Evolutionary conservation across 37 sponge, comb jelly and placozoan genomes (phyloP), one percentile per base, ranked within the genome.

Genomic region (Hexactinellida sp.): DNA sequence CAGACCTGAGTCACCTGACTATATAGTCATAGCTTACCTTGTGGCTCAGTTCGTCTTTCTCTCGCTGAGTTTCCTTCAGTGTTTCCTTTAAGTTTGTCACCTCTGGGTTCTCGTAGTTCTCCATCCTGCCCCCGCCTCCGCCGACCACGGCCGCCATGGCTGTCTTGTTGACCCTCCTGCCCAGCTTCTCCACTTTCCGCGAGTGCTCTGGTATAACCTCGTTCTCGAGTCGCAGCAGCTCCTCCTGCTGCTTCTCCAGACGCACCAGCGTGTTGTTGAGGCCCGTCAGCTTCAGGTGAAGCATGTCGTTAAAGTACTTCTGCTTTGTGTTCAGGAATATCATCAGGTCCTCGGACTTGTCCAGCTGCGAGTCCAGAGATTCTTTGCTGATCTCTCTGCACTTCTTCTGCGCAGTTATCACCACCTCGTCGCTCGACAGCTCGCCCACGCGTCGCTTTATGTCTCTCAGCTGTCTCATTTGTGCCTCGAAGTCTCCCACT

Each of bases 171-270:
- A 63, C 76, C 5, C 76, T 10, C 76, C 76, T 10, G 28, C 28
- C 76, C 34, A 63, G 76, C 76, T 63, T 63, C 76, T 63, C 76
- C 25, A n/a, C 76, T n/a, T 63, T 63, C 28, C 76, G 30, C 76
- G 76, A 5, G 5, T 63, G 76, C 34, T 10, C 76, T 10, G 76
- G 76, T 7, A 63, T 10, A 10, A 63, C 5, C 76, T 63, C 76
- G 3, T 7, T 63, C 34, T 63, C 76, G 5, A 63, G 19, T 10
- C 34, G 25, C 25, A 63, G 32, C 34, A 63, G 34, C 34, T 63
- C 76, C 34, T 28, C 76, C 5, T n/a, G 76, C 34, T 63, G 76
- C 28, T n/a, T 1, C 34, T 63, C 76, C 34, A 63, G 34, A 7
- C 13, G 3, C 25, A 7, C 5, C 76, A 63, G 34, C 34, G 30